These are phyloP conservation scores for Branchinecta lynchi DNA, from an alignment of 1,140 invertebrate species.

Conservation along the genomic window DNA sequence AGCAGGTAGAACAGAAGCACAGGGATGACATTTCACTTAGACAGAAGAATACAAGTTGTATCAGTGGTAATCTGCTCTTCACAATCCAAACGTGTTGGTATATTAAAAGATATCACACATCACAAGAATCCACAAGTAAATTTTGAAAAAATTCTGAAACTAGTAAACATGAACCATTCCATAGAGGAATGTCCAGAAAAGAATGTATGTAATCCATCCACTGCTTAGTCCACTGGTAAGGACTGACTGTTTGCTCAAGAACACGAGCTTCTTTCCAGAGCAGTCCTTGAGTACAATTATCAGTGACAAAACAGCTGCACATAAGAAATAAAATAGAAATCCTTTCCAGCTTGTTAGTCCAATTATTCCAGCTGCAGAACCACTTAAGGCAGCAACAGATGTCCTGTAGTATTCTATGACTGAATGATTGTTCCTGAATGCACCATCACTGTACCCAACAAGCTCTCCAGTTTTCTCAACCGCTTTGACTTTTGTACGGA, in stretches of 20 bases:
- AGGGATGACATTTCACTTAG: too few relatives aligned
- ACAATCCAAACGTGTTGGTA: too few relatives aligned
- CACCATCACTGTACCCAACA: background rate
- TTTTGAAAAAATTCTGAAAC: background rate
- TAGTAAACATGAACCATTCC: constrained; percentile 34
- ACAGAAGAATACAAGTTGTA: too few relatives aligned
- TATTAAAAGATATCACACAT: too few relatives aligned
- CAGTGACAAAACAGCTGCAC: background rate
- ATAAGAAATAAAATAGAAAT: background rate
- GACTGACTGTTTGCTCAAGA: background rate
- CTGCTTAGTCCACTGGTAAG: constrained; percentile 27
- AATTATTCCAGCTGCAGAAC: background rate
- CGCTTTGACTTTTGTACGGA: background rate
- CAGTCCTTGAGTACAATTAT: background rate
- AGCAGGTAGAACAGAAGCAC: too few relatives aligned
- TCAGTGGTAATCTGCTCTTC: too few relatives aligned
- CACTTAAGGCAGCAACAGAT: background rate
- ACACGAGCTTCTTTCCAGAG: background rate
- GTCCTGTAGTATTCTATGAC: constrained; percentile 2
- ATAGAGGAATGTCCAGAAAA: constrained; percentile 34
- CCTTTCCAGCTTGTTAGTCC: constrained; percentile 5
- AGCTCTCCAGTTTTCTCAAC: constrained; percentile 4
- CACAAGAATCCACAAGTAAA: too few relatives aligned
- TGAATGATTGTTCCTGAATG: background rate
- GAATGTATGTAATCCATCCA: constrained; percentile 32